Evolutionary conservation across 2,113 vertebrate genomes (phyloP), one percentile per base, ranked within the genome.

Genomic region (Clupea harengus): DNA sequence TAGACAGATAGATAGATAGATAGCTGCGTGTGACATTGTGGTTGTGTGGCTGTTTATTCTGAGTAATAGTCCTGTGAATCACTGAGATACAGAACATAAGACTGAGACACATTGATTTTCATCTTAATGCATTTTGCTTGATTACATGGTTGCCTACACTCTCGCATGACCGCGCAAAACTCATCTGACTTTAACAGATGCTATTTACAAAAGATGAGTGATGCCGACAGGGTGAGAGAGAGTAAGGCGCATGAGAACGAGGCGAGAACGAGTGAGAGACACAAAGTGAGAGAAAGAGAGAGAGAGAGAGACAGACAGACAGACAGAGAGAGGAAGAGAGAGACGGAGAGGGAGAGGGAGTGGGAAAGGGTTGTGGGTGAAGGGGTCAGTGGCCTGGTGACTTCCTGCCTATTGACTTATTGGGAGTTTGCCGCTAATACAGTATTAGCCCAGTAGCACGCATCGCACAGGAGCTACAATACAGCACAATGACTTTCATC

Each of bases 401-500:
- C 87, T 91, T 85, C 83, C 81, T 88, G 86, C 85, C 81, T 88
- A 86, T 54, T 87, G 88, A 91, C 89, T 92, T 87, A 90, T 90
- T 89, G 85, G 86, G 87, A 91, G 89, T 88, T 88, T 83, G 9
- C n/a, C 83, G 67, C 81, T 94, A 93, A 94, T 93, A 92, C 91
- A 91, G 90, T 85, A 93, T 94, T 93, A 94, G 95, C 92, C 93
- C 88, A 91, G 83, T 92, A 93, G 86, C 75, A 28, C 32, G 85
- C 49, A 81, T 78, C 72, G 10, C 72, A 78, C 10, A n/a, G 9
- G n/a, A 32, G 25, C 72, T 32, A 32, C 28, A 78, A 17, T 28
- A 39, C 67, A 75, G 28, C 25, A 64, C 60, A 32, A 8, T 25
- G 9, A 10, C 60, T 3, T 6, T 67, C 64, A 10, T 25, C n/a